Percentiles rank a stretch among this genome's conserved stretches.
Evolutionary conservation across 2,797 vertebrate species (phyloP).

Genomic region (Rhadinocentrus ornatus): DNA sequence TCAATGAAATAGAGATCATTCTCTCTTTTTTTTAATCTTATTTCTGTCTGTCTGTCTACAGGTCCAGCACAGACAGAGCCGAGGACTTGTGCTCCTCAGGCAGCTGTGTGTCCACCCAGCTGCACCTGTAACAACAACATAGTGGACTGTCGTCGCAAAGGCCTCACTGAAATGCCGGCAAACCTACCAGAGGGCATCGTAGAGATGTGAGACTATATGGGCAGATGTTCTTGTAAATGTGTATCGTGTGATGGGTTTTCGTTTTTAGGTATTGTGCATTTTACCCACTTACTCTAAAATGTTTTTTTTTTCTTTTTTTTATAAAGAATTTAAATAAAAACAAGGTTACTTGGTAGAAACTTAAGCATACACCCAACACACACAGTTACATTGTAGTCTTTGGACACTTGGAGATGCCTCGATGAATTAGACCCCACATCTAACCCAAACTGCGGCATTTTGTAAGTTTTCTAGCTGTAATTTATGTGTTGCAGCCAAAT

Average conservation of each 20-base stretch:
- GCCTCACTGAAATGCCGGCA: slow-evolving; percentile 91
- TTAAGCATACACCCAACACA: neutral
- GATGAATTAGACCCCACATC: neutral
- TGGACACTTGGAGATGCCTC: neutral
- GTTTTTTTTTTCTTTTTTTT: neutral
- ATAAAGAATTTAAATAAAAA: neutral
- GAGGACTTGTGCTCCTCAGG: slow-evolving; percentile 89
- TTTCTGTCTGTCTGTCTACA: slow-evolving; percentile 52
- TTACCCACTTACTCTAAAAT: neutral
- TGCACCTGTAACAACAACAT: slow-evolving; percentile 98
- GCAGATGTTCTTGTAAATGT: neutral
- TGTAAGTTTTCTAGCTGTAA: slow-evolving; percentile 9
- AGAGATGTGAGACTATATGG: slow-evolving; percentile 90
- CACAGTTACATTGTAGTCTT: neutral
- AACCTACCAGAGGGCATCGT: slow-evolving; percentile 94
- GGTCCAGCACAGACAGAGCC: slow-evolving; percentile 86
- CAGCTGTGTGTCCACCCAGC: slow-evolving; percentile 89
- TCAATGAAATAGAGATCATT: neutral
- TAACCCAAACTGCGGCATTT: neutral
- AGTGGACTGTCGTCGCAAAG: slow-evolving; percentile 94
- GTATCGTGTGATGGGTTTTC: neutral
- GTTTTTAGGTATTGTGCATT: neutral
- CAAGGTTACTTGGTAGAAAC: neutral
- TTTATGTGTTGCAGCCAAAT: slow-evolving; percentile 32
- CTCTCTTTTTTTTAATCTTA: neutral